Percentiles rank a stretch among this genome's conserved stretches.
Evolutionary conservation across 2,797 vertebrate species (phyloP).

Genomic region (Eidolon dupreanum): DNA sequence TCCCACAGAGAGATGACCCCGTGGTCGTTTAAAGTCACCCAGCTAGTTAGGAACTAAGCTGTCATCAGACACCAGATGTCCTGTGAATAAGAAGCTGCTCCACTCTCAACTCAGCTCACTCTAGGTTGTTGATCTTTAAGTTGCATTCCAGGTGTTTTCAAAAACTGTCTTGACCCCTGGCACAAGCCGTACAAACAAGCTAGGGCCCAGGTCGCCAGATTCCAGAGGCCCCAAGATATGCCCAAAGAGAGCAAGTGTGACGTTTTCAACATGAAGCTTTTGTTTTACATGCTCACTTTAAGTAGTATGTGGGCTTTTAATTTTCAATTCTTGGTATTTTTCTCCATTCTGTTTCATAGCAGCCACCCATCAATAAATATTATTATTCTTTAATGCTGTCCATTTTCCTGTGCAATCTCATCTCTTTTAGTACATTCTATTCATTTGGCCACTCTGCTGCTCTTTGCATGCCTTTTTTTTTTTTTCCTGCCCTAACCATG

Average conservation of each 20-base stretch:
- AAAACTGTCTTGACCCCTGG: background rate
- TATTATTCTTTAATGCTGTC: background rate
- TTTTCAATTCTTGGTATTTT: background rate
- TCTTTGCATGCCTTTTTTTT: background rate
- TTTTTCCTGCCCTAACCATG: fast-evolving
- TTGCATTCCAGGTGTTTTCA: background rate
- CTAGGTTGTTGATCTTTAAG: background rate
- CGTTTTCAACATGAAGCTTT: background rate
- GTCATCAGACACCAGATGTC: background rate
- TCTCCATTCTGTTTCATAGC: background rate
- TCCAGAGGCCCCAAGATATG: background rate
- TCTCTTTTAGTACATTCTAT: background rate
- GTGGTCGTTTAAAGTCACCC: background rate
- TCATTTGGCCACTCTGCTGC: background rate
- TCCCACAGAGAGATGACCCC: background rate
- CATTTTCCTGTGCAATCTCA: background rate
- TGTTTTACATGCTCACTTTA: background rate
- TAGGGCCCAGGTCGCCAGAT: background rate
- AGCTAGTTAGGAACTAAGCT: background rate
- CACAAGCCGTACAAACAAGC: background rate
- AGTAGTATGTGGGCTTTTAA: background rate
- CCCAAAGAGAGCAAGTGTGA: background rate
- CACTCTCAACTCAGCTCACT: background rate
- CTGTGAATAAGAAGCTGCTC: background rate
- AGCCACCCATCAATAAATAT: background rate